Evolutionary conservation across 2,797 vertebrate genomes (phyloP), one percentile per base, ranked within the genome.

Genomic region (Coregonus suidteri): DNA sequence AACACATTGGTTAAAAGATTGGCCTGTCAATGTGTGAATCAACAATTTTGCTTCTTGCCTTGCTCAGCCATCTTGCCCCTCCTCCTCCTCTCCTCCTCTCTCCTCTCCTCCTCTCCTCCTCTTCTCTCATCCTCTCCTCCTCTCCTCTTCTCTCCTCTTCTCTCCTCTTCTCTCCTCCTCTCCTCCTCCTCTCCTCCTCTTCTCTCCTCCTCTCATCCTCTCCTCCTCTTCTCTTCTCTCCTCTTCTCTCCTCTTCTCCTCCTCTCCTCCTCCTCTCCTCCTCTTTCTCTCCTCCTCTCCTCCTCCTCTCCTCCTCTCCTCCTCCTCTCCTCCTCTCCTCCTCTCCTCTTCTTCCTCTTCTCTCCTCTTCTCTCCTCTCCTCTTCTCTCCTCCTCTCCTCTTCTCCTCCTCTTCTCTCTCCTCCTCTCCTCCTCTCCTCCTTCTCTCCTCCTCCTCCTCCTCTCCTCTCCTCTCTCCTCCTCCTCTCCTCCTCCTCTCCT

Each of bases 21-120:
- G 93, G 93, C 92, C 93, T 95, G 95, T 95, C 94, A 94, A 91
- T 95, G 94, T 94, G 93, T 90, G 93, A 94, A 94, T 93, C 94
- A 91, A 90, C 95, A 90, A 93, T 91, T 92, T 84, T 86, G n/a
- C n/a, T n/a, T n/a, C 89, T 91, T 87, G 84, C 25, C n/a, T 20
- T 52, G 71, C 16, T 41, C 90, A 89, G 90, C 91, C 91, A 86
- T 92, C 82, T 59, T 75, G 87, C 41, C 41, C 9, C 37, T 41
- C 37, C 37, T 37, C 34, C 31, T 31, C 31, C 31, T 31, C 31
- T 31, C 31, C 31, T 31, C 31, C 31, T 31, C 31, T 31, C 31
- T 31, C 31, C 31, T 31, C 31, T 31, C 31, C 31, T 31, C 31
- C 31, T 31, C 31, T 31, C 31, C 31, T 31, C 31, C 31, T 31